Evolutionary conservation across 2,888 invertebrate genomes (phyloP).

Genomic region (Phengaris alcon): DNA sequence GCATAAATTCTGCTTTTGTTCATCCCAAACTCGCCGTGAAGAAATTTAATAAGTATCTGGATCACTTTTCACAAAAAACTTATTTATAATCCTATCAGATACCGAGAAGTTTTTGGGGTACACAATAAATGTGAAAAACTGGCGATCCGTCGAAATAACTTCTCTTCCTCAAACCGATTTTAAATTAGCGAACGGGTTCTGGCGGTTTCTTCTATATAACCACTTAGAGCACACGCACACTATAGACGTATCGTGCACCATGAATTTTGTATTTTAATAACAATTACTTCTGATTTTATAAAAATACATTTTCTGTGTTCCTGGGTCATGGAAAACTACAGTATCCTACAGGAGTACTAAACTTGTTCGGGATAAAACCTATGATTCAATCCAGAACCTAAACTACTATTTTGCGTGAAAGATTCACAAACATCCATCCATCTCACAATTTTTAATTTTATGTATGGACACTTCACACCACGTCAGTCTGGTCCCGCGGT

Average conservation of each 20-base stretch:
- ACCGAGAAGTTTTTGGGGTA: slow-evolving; percentile 13
- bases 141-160: not conserved
- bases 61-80: not conserved
- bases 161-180: slow-evolving; percentile 24
- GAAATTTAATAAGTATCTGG: not conserved
- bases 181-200: slow-evolving; percentile 24
- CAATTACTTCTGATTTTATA: no score
- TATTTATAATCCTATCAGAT: slow-evolving; percentile 7
- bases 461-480: no score
- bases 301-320: no score
- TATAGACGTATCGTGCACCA: not conserved
- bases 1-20: not conserved
- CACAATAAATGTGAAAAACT: slow-evolving; percentile 7
- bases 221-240: not conserved
- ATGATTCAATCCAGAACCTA: no score
- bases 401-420: no score
- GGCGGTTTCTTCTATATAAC: slow-evolving; percentile 15
- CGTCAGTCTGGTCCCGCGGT: no score
- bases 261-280: not conserved
- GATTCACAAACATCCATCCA: no score
- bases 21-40: not conserved
- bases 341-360: no score
- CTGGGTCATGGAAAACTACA: no score
- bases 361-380: no score
- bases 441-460: no score